These are phyloP conservation scores for Trichonephila clavipes DNA, from an alignment of 1,140 invertebrate genomes.

Conservation along the genomic window DNA sequence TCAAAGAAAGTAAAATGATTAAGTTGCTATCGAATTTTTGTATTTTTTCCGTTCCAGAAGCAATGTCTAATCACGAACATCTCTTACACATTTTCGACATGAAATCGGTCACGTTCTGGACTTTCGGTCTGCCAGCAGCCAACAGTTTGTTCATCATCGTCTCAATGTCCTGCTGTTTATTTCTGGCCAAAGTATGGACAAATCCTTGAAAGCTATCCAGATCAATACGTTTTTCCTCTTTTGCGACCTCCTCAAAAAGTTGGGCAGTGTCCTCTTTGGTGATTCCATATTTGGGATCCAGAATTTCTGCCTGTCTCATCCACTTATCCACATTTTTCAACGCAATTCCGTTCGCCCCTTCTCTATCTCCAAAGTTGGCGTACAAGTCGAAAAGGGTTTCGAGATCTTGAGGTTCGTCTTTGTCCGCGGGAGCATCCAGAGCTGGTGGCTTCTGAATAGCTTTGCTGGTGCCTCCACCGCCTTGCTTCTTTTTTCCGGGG, in stretches of 20 bases:
- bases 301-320: neutral
- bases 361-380: neutral
- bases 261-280: neutral
- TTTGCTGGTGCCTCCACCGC: too few species aligned
- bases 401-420: neutral
- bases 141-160: neutral
- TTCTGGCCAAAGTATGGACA: neutral
- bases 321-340: neutral
- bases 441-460: neutral
- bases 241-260: neutral
- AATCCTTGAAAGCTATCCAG: neutral
- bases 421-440: neutral
- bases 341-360: neutral
- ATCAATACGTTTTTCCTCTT: neutral
- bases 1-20: neutral
- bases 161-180: neutral
- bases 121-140: neutral
- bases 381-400: neutral
- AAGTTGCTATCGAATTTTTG: neutral
- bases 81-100: neutral
- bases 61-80: neutral
- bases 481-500: neutral
- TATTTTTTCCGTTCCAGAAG: neutral
- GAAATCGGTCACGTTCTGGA: neutral
- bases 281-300: neutral